Evolutionary conservation across 2,888 invertebrate species (phyloP), one percentile per base, ranked within the genome.

Genomic region (Trisateles emortualis): DNA sequence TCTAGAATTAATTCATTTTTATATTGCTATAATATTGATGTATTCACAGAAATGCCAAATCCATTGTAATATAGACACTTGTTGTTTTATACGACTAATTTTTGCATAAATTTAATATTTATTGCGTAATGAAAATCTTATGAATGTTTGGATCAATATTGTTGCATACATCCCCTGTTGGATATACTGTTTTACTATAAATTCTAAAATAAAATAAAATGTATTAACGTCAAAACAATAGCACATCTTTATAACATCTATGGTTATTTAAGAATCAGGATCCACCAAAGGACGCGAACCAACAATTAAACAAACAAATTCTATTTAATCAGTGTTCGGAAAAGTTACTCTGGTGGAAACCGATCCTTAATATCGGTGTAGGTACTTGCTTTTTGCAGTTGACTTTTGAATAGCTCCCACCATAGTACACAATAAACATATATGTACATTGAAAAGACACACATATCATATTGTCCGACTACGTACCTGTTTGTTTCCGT

Each of bases 61-160:
- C 35, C 54, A 51, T 59, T 70, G 41, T 58, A 67, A 45, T 56
- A 59, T 52, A 60, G 26, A 55, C 48, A 47, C 44, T 47, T 51
- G 42, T 50, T 52, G 49, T 63, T 70, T 58, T 53, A 26, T 59
- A 70, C 32, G 22, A 59, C 36, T 55, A 58, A n/a, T 52, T 71
- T n/a, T 68, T 60, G 64, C 68, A 48, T 42, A 47, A 10, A 42
- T 69, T n/a, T n/a, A n/a, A n/a, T 39, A 44, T 54, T 44, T 51
- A 47, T 58, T 59, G 58, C 46, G 50, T 59, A 53, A 55, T 58
- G 38, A 45, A 61, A 59, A 43, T 62, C 70, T 73, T 69, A 69
- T 73, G 71, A 69, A 73, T 59, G 50, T 73, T 72, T 65, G 71
- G 59, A 73, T 55, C 55, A 57, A 69, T 69, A 66, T 66, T 72